Evolutionary conservation across 2,797 vertebrate genomes (phyloP).

Genomic region (Rhinichthys osculus): DNA sequence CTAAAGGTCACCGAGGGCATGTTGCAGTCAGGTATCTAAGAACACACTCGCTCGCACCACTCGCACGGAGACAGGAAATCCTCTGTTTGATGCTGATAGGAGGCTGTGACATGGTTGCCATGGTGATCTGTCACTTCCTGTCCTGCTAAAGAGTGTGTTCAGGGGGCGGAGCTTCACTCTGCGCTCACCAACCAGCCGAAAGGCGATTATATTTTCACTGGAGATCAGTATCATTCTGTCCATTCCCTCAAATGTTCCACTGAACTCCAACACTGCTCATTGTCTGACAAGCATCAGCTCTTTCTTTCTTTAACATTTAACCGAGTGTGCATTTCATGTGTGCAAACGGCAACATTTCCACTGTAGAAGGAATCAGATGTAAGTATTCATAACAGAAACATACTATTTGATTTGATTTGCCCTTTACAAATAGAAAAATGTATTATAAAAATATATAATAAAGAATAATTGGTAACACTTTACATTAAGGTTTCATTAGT

Average conservation of each 20-base stretch:
- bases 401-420: not conserved
- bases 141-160: constrained; percentile 6
- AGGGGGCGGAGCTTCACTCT: constrained; percentile 4
- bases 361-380: not conserved
- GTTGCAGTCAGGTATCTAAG: constrained; percentile 52
- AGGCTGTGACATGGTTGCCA: constrained; percentile 43
- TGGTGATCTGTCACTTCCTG: constrained; percentile 42
- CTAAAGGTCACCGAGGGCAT: not conserved
- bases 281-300: not conserved
- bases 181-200: not conserved
- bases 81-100: constrained; percentile 76
- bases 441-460: no score
- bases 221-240: constrained; percentile 32
- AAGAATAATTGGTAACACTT: no score
- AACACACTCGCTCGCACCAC: constrained; percentile 19
- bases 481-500: no score
- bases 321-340: not conserved
- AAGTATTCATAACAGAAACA: not conserved
- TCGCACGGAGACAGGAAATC: constrained; percentile 78
- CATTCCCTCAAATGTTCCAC: constrained; percentile 28
- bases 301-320: constrained; percentile 17
- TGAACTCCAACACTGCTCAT: not conserved
- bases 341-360: not conserved
- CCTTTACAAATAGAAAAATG: not conserved
- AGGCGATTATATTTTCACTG: constrained; percentile 22